Percentiles rank a stretch among this genome's conserved stretches.
These are phyloP conservation scores for Aphaenogaster ashmeadi DNA, from an alignment of 1,140 invertebrate species.

Conservation along the genomic window DNA sequence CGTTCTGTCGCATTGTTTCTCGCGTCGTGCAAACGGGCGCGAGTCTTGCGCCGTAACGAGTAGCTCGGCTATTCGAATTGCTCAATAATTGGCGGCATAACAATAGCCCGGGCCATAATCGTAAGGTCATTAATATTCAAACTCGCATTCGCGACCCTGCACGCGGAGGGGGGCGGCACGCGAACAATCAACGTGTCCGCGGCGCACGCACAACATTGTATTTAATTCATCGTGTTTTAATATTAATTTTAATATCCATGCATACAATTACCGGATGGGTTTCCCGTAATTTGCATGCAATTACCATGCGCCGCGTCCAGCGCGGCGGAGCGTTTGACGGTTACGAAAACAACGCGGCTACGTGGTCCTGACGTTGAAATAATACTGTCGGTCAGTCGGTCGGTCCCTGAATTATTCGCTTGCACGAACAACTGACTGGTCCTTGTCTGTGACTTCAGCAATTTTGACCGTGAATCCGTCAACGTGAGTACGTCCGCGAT, in stretches of 20 bases:
- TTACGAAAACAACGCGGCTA: conserved; percentile 50
- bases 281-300: conserved; percentile 64
- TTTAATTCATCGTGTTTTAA: conserved; percentile 64
- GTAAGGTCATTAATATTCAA: conserved; percentile 62
- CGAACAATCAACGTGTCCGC: conserved; percentile 43
- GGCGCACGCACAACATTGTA: conserved; percentile 53
- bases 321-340: conserved; percentile 47
- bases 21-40: conserved; percentile 5
- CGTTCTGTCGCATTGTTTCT: conserved; percentile 44
- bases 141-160: conserved; percentile 22
- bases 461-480: not conserved
- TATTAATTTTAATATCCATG: conserved; percentile 65
- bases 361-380: conserved; percentile 40
- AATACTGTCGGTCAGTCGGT: conserved; percentile 38
- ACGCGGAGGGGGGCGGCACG: not conserved
- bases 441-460: conserved; percentile 1
- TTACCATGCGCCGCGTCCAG: conserved; percentile 46
- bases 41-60: conserved; percentile 45
- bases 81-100: conserved; percentile 60
- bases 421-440: not conserved
- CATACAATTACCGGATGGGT: conserved; percentile 61
- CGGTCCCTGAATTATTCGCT: conserved; percentile 29
- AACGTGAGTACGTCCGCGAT: too few relatives aligned
- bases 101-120: conserved; percentile 55
- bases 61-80: conserved; percentile 51